phyloP scores from a whole-genome alignment of 2,797 vertebrate genomes.

The Holocentrus rufus region DNA sequence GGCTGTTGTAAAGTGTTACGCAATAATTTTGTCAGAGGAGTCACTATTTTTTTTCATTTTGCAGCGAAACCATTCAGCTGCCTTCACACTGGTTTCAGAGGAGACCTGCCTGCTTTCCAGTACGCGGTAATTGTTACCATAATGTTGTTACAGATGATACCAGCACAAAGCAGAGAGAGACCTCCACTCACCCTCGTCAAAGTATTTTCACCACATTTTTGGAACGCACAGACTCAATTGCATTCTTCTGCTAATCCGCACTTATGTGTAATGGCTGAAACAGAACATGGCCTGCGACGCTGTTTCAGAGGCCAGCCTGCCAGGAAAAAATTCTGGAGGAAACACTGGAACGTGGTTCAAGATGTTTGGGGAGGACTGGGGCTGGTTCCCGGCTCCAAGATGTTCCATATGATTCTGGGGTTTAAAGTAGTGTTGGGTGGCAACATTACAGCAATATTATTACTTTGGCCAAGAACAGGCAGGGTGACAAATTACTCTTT shows the following conservation, averaged over 20 bases:
- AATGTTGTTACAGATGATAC: conserved; percentile 44
- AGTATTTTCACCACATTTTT: conserved; percentile 66
- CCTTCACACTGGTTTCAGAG: neutral
- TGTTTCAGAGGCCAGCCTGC: conserved; percentile 53
- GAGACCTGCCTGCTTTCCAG: conserved; percentile 2
- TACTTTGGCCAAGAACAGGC: conserved; percentile 36
- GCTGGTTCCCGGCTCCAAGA: conserved; percentile 61
- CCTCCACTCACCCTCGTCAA: conserved; percentile 52
- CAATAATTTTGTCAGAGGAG: no score
- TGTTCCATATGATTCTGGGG: conserved; percentile 63
- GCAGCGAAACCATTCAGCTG: no score
- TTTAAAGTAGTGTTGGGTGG: conserved; percentile 47
- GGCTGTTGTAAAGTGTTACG: no score
- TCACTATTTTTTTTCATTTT: neutral
- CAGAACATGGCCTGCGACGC: conserved; percentile 60
- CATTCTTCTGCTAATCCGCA: conserved; percentile 64
- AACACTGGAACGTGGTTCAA: conserved; percentile 60
- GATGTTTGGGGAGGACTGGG: conserved; percentile 59
- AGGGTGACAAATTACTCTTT: conserved; percentile 55
- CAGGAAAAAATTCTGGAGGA: conserved; percentile 67
- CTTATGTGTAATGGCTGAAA: conserved; percentile 69
- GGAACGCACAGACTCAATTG: conserved; percentile 36
- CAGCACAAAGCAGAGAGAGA: conserved; percentile 20
- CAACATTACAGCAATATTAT: conserved; percentile 40
- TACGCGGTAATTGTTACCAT: neutral